Base-by-base conservation (phyloP, 2,113 vertebrate species). In the Odocoileus virginianus region DNA sequence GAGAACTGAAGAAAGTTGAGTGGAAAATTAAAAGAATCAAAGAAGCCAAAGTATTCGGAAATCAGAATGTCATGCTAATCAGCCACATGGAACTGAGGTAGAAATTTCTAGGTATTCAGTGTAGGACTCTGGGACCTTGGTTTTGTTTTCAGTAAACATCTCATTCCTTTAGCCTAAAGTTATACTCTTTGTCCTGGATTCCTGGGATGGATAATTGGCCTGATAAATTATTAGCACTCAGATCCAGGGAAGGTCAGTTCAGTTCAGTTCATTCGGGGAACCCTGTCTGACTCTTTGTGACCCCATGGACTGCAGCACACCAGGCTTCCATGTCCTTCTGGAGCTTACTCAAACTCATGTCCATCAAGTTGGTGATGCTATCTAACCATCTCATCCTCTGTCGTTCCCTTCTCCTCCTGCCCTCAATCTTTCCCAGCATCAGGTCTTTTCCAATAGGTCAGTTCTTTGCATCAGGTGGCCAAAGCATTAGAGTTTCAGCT, bases 1-100 rank as follows among this genome's bases (percentile, higher is more conserved):
- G 23, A 81, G 30, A 92, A 64, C 19, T 45, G 79, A 78, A n/a
- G n/a, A 21, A 87, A 94, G 40, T 23, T 79, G 16, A 94, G 11
- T 27, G 85, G 10, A 97, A 91, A 88, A 6, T 23, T 50, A 5
- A 5, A 84, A n/a, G 11, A 76, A 25, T 55, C 47, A 85, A 91
- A 84, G 23, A 92, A 76, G 2, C 2, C 76, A 33, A 93, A 47
- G 1, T 84, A 85, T 61, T 81, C 3, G 10, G 27, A 52, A 92
- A 87, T 43, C 16, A 83, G 30, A 87, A 54, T 54, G 40, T 23
- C 60, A 10, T 36, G 6, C 14, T 85, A 5, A 5, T 84, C 9
- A 67, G 3, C 3, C 54, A 74, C 30, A 12, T 71, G 43, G 33
- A 47, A 67, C 10, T 36, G n/a, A 23, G 19, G 67, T 6, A 40